These are phyloP conservation scores for Delichon dasypus DNA, from an alignment of 2,797 vertebrate genomes.

Conservation along the genomic window DNA sequence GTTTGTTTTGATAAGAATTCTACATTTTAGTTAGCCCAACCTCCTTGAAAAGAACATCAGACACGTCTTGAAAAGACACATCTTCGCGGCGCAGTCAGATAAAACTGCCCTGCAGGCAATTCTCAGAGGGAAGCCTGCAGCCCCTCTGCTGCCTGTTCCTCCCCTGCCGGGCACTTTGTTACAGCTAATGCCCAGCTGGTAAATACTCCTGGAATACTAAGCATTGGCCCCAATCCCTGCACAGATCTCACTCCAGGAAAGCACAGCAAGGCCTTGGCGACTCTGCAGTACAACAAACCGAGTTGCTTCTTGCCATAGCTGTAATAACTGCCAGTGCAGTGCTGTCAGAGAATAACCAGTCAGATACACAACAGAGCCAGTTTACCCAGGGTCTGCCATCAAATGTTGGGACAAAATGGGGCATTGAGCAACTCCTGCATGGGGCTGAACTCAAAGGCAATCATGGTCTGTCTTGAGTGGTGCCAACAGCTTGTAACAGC, in stretches of 20 bases:
- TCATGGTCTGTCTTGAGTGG: background rate
- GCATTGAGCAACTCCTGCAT: background rate
- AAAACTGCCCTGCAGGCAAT: background rate
- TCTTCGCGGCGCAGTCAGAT: background rate
- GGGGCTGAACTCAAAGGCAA: background rate
- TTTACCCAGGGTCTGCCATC: background rate
- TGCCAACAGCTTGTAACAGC: no score
- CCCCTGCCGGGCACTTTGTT: no score
- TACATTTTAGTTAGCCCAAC: background rate
- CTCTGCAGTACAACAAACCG: background rate
- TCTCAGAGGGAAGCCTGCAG: background rate
- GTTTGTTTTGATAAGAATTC: background rate
- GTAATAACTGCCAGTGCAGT: background rate
- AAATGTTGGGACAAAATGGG: background rate
- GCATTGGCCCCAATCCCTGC: background rate
- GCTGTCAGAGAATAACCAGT: accelerated
- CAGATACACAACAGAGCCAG: no score
- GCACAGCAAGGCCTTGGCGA: background rate
- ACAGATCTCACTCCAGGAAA: background rate
- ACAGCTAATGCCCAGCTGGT: background rate
- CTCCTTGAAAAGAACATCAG: background rate
- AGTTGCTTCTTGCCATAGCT: background rate
- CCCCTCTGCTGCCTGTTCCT: background rate
- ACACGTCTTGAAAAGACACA: no score
- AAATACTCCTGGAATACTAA: no score